Percentiles rank a stretch among this genome's conserved stretches.
Evolutionary conservation across 2,888 invertebrate genomes (phyloP).

Genomic region (Synergus gifuensis): DNA sequence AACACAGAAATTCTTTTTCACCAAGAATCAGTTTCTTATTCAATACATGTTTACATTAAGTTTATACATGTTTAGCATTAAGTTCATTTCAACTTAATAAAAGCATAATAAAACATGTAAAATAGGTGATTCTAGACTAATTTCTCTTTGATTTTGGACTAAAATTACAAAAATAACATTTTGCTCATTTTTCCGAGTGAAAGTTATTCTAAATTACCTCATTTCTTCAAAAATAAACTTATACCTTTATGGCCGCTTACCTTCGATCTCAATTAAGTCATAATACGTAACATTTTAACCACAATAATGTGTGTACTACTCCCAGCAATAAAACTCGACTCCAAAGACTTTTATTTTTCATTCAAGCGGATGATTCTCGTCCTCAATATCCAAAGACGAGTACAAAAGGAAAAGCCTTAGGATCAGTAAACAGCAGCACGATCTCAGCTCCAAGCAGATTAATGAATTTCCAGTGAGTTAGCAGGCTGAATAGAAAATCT

Average conservation of each 20-base stretch:
- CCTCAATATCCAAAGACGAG: slow-evolving; percentile 4
- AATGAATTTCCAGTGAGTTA: slow-evolving; percentile 62
- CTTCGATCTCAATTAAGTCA: slow-evolving; percentile 49
- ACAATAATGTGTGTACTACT: background rate
- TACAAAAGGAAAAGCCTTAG: slow-evolving; percentile 26
- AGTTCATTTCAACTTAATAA: too few relatives aligned
- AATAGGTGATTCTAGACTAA: too few relatives aligned
- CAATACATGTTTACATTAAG: too few relatives aligned
- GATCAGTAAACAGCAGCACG: slow-evolving; percentile 25
- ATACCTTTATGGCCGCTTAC: background rate
- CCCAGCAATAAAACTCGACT: slow-evolving; percentile 1
- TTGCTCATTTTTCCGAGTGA: too few relatives aligned
- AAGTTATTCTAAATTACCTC: too few relatives aligned
- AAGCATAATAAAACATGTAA: too few relatives aligned
- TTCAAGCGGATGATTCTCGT: slow-evolving; percentile 21
- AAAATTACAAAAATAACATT: too few relatives aligned
- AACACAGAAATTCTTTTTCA: too few relatives aligned
- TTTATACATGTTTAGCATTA: too few relatives aligned
- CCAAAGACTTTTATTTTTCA: slow-evolving; percentile 11
- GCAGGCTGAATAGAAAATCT: slow-evolving; percentile 55
- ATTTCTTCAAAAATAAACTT: slow-evolving; percentile 12
- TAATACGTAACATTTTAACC: background rate
- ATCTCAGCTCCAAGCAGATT: slow-evolving; percentile 49
- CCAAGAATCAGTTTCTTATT: too few relatives aligned
- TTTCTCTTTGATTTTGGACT: too few relatives aligned